Percentiles rank a stretch among this genome's conserved stretches.
These are phyloP conservation scores for Chaetodon auriga DNA, from an alignment of 2,113 vertebrate species.

Conservation along the genomic window DNA sequence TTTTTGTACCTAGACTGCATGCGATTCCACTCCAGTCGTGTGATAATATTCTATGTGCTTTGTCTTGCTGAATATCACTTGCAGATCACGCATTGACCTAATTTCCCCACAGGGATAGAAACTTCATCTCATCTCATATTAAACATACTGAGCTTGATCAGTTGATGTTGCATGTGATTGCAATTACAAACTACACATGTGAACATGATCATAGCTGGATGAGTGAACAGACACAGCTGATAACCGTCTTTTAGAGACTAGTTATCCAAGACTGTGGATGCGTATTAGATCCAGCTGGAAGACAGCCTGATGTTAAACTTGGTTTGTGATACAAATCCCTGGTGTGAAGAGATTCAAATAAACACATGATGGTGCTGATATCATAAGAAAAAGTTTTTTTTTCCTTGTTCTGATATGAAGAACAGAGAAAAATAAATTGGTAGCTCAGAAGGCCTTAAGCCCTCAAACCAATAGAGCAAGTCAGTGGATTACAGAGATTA, in stretches of 20 bases:
- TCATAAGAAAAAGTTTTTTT: not conserved
- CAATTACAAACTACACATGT: constrained; percentile 25
- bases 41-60: not conserved
- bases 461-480: not conserved
- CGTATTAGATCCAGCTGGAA: not conserved
- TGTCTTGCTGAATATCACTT: constrained; percentile 10
- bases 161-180: constrained; percentile 28
- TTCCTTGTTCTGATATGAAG: not conserved
- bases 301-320: not conserved
- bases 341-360: not conserved
- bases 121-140: constrained; percentile 38
- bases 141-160: constrained; percentile 24
- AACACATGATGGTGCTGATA: not conserved
- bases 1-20: not conserved
- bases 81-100: constrained; percentile 18
- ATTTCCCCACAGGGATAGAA: constrained; percentile 31
- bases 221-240: constrained; percentile 19
- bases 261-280: not conserved
- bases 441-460: not conserved
- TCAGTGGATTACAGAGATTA: constrained; percentile 21
- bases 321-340: not conserved
- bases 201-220: not conserved
- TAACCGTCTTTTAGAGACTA: constrained; percentile 5
- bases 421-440: constrained; percentile 4
- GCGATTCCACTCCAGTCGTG: not conserved